A percentile compares a stretch with the other conserved stretches of the same genome.
These are phyloP conservation scores for Myotis lucifugus DNA, from an alignment of 2,113 vertebrate genomes.

Conservation along the genomic window DNA sequence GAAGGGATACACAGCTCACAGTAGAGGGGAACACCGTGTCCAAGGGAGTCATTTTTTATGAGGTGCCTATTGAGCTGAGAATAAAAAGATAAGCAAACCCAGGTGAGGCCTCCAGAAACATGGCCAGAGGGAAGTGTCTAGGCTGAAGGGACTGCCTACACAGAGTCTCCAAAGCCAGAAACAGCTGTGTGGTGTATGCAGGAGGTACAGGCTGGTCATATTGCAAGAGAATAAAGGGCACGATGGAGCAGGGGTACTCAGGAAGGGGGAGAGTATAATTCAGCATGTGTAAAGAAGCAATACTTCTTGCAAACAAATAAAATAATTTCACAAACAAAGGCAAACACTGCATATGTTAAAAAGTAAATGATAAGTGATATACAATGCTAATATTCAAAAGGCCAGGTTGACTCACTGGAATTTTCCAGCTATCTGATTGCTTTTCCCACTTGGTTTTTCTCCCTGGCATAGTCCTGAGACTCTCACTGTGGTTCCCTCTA, in stretches of 20 bases:
- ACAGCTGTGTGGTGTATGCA: not conserved
- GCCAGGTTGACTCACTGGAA: not conserved
- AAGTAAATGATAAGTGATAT: not conserved
- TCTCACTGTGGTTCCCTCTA: not conserved
- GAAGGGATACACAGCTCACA: not conserved
- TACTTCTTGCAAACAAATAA: not conserved
- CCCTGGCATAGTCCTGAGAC: not conserved
- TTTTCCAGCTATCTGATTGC: not conserved
- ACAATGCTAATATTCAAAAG: not conserved
- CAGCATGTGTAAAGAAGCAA: not conserved
- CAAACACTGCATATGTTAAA: not conserved
- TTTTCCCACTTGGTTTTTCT: not conserved
- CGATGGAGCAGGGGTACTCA: not conserved
- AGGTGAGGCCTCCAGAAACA: rapidly evolving
- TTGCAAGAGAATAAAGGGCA: not conserved
- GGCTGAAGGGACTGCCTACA: not conserved
- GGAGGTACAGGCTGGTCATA: not conserved
- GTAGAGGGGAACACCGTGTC: not conserved
- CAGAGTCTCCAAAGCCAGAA: not conserved
- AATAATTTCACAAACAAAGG: not conserved
- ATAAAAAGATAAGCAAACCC: not conserved
- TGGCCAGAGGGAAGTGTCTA: not conserved
- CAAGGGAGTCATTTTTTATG: not conserved
- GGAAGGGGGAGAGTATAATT: not conserved
- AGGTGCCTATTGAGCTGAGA: not conserved